Evolutionary conservation across 1,140 invertebrate genomes (phyloP).

Genomic region (Drosophila neocordata): DNA sequence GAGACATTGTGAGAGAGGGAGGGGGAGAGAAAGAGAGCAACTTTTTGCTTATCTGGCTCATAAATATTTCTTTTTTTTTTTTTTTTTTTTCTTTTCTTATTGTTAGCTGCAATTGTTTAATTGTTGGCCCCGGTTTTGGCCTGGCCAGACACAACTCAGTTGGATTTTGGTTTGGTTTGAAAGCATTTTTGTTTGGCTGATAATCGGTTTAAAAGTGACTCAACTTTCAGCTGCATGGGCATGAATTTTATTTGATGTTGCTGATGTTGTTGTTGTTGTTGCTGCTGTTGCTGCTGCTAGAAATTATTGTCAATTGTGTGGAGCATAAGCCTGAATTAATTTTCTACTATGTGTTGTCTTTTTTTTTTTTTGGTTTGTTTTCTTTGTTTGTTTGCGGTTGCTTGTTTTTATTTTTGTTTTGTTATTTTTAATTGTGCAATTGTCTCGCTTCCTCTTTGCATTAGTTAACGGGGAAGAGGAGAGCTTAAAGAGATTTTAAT

Average conservation of each 20-base stretch:
- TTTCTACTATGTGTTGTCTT: conserved; percentile 37
- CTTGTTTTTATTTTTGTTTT: conserved; percentile 13
- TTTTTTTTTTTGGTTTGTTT: conserved; percentile 35
- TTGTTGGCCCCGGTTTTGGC: conserved; percentile 56
- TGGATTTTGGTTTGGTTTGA: conserved; percentile 25
- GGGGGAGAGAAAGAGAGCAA: not conserved
- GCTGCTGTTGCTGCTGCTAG: conserved; percentile 25
- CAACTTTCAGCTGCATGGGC: conserved; percentile 57
- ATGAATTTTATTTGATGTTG: conserved; percentile 41
- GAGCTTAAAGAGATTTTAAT: conserved; percentile 21
- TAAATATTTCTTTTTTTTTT: conserved; percentile 50
- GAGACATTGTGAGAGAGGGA: not conserved
- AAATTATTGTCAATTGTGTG: conserved; percentile 77
- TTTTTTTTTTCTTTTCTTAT: conserved; percentile 25
- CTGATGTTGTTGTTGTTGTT: not conserved
- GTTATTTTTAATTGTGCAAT: conserved; percentile 70
- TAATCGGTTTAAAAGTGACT: conserved; percentile 69
- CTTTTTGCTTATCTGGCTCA: conserved; percentile 61
- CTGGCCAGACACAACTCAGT: not conserved
- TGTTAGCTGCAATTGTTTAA: conserved; percentile 73
- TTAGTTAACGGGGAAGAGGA: conserved; percentile 3
- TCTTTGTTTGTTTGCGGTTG: conserved; percentile 6
- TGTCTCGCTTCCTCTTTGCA: conserved; percentile 32
- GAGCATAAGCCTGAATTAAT: conserved; percentile 64
- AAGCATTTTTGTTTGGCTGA: conserved; percentile 50